Evolutionary conservation across 1,140 invertebrate genomes (phyloP).

Genomic region (Lepidurus packardi): DNA sequence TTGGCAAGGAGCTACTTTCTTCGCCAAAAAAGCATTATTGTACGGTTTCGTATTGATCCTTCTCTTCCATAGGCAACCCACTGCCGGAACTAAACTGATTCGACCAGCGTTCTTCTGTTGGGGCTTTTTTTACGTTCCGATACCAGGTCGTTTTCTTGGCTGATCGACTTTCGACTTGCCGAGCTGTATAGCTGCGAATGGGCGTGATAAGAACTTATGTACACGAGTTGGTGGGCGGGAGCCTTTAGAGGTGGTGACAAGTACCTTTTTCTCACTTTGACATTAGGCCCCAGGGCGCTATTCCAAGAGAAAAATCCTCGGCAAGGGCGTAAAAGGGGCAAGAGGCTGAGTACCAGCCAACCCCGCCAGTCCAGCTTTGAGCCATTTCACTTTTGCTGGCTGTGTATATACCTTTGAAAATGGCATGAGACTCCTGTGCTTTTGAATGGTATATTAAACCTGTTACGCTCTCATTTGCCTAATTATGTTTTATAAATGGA

Average conservation of each 20-base stretch:
- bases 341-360: background rate
- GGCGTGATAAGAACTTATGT: constrained; percentile 9
- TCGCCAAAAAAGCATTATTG: background rate
- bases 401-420: too few relatives aligned
- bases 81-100: constrained; percentile 11
- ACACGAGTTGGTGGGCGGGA: constrained; percentile 8
- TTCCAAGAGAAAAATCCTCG: background rate
- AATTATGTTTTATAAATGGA: too few relatives aligned
- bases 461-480: too few relatives aligned
- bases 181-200: constrained; percentile 4
- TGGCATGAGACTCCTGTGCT: too few relatives aligned
- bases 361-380: too few relatives aligned
- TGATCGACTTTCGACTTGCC: constrained; percentile 13
- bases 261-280: background rate
- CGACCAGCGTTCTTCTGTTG: background rate
- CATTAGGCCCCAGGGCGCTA: constrained; percentile 7
- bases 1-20: too few relatives aligned
- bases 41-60: background rate
- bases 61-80: background rate
- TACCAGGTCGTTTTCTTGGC: constrained; percentile 9
- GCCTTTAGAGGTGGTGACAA: background rate
- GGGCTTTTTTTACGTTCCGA: background rate
- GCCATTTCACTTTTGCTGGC: too few relatives aligned
- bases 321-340: background rate
- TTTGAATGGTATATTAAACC: too few relatives aligned